Conservation (phyloP, 2,888 invertebrate genomes). For the Hoplodrina ambigua region DNA sequence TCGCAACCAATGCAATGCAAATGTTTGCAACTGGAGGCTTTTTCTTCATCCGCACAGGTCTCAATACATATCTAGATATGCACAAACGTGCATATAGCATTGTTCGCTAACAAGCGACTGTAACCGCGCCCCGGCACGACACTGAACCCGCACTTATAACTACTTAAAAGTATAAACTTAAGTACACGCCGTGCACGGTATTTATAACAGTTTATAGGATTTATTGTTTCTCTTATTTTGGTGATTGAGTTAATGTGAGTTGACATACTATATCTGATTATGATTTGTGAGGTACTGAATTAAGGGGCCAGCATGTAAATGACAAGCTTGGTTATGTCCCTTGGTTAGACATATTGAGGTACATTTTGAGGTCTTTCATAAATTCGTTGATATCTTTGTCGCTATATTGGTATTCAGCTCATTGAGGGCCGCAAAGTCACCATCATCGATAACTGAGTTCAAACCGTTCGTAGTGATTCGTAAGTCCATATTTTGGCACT, state of each 20-base stretch:
- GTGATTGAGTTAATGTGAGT: not conserved
- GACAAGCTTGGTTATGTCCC: too few relatives aligned
- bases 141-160: slow-evolving; percentile 71
- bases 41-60: slow-evolving; percentile 66
- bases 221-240: slow-evolving; percentile 50
- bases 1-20: slow-evolving; percentile 67
- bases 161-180: slow-evolving; percentile 64
- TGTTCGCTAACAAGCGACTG: slow-evolving; percentile 86
- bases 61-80: slow-evolving; percentile 72
- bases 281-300: not conserved
- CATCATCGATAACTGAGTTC: not conserved
- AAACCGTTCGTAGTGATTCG: not conserved
- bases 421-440: not conserved
- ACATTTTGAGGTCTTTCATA: not conserved
- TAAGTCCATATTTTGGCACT: slow-evolving; percentile 23
- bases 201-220: slow-evolving; percentile 53
- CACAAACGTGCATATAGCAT: slow-evolving; percentile 77
- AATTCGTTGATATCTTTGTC: not conserved
- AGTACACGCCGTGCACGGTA: slow-evolving; percentile 54
- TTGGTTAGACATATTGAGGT: not conserved
- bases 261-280: not conserved
- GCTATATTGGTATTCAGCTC: not conserved
- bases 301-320: not conserved
- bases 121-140: slow-evolving; percentile 85
- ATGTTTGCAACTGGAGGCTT: slow-evolving; percentile 67